Evolutionary conservation across 2,888 invertebrate species (phyloP), one percentile per base, ranked within the genome.

Genomic region (Diplazon laetatorius): DNA sequence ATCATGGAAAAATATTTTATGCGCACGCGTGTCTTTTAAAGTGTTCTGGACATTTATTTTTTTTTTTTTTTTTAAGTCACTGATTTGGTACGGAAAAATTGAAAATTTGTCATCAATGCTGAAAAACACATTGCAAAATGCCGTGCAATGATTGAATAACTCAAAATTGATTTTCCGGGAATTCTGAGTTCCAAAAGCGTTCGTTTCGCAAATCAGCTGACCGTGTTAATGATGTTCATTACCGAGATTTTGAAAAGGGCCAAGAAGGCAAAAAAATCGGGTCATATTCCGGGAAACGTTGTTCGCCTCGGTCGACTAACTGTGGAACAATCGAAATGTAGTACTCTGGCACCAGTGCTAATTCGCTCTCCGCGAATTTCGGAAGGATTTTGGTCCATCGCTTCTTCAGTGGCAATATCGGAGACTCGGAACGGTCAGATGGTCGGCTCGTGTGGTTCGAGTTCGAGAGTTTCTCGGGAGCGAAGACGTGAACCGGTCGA

Each of bases 201-300:
- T n/a, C n/a, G n/a, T n/a, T n/a, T n/a, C n/a, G n/a, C n/a, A n/a
- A n/a, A n/a, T n/a, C n/a, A 66, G 44, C 66, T 16, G 59, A 59
- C 37, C 25, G 37, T 60, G 22, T 66, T 66, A 71, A 76, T 71
- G 52, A 76, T 39, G 44, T 71, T 71, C 50, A 76, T 76, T 50
- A 37, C n/a, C 52, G 52, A 66, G 42, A 60, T 52, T 46, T 42
- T 50, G 39, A 59, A 52, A 66, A 59, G 46, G 25, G 44, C 50
- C 66, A 59, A 44, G 22, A 12, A 59, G 44, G 50, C 50, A 71
- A 76, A 65, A n/a, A n/a, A n/a, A n/a, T n/a, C 66, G 22, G 76
- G 66, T 66, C 71, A 76, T 76, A 44, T 76, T 76, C 71, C 37
- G 20, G n/a, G 76, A 71, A 76, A 60, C 18, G n/a, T 18, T 30